phyloP scores from a whole-genome alignment of 1,140 invertebrate species.

The Eriocheir sinensis region DNA sequence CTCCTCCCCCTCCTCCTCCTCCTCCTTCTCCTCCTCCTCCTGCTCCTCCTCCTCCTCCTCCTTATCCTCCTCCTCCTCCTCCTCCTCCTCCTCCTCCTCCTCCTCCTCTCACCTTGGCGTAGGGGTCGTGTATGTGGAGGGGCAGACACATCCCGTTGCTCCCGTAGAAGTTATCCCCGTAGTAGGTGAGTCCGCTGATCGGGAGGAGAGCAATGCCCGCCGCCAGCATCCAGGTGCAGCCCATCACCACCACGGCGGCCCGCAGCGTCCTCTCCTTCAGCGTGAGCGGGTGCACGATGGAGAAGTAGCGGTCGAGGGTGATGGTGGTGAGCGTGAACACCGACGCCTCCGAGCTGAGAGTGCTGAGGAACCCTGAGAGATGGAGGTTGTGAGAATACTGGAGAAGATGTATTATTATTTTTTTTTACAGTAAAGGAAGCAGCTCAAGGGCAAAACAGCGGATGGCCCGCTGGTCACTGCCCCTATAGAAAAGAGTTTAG shows the following conservation, averaged over 20 bases:
- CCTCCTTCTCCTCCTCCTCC: neutral
- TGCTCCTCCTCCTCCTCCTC: neutral
- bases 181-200: slow-evolving; percentile 37
- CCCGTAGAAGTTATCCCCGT: slow-evolving; percentile 85
- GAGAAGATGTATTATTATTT: too few relatives aligned
- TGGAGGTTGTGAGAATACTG: neutral
- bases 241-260: slow-evolving; percentile 48
- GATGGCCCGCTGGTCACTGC: too few relatives aligned
- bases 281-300: slow-evolving; percentile 67
- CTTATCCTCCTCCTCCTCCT: neutral
- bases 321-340: slow-evolving; percentile 71
- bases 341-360: slow-evolving; percentile 63
- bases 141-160: slow-evolving; percentile 89
- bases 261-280: slow-evolving; percentile 62
- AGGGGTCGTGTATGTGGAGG: slow-evolving; percentile 88
- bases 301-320: slow-evolving; percentile 71
- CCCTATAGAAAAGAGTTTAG: too few relatives aligned
- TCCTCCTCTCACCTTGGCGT: slow-evolving; percentile 80
- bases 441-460: too few relatives aligned
- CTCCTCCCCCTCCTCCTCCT: too few relatives aligned
- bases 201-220: slow-evolving; percentile 53
- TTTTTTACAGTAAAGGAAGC: too few relatives aligned
- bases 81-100: neutral
- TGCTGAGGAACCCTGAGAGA: slow-evolving; percentile 68
- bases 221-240: slow-evolving; percentile 49